phyloP scores from a whole-genome alignment of 2,113 vertebrate species.

The Nettapus auritus region DNA sequence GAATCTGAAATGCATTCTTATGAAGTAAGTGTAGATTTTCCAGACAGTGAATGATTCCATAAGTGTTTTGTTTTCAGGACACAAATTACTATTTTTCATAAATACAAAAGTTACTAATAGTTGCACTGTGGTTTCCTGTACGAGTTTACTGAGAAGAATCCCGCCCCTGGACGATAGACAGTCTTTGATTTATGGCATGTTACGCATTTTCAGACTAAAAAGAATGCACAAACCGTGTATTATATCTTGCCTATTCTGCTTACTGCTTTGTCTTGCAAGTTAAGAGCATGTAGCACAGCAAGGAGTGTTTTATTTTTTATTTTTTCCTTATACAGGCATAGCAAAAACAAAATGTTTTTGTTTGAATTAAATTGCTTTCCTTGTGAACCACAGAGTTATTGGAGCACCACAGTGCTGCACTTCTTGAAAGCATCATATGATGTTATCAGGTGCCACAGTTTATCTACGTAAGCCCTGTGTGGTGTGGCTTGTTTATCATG shows the following conservation, averaged over 20 bases:
- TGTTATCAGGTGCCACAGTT: neutral
- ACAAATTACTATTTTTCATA: neutral
- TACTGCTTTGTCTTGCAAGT: neutral
- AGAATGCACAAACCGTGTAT: neutral
- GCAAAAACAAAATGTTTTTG: neutral
- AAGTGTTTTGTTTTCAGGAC: neutral
- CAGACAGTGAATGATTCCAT: neutral
- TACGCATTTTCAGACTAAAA: neutral
- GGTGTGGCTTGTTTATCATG: neutral
- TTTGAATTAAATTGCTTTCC: neutral
- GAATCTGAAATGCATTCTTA: neutral
- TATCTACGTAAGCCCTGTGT: neutral
- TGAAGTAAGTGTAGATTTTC: neutral
- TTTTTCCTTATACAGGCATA: neutral
- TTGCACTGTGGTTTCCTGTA: neutral
- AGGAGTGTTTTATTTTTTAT: neutral
- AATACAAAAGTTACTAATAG: neutral
- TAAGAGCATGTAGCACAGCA: neutral
- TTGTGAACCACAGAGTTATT: neutral
- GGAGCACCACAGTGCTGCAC: accelerated
- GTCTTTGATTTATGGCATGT: neutral
- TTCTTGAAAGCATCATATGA: neutral
- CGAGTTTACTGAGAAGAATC: neutral
- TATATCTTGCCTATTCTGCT: neutral
- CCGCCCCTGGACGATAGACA: neutral